Evolutionary conservation across 2,113 vertebrate genomes (phyloP).

Genomic region (Scatophagus argus): DNA sequence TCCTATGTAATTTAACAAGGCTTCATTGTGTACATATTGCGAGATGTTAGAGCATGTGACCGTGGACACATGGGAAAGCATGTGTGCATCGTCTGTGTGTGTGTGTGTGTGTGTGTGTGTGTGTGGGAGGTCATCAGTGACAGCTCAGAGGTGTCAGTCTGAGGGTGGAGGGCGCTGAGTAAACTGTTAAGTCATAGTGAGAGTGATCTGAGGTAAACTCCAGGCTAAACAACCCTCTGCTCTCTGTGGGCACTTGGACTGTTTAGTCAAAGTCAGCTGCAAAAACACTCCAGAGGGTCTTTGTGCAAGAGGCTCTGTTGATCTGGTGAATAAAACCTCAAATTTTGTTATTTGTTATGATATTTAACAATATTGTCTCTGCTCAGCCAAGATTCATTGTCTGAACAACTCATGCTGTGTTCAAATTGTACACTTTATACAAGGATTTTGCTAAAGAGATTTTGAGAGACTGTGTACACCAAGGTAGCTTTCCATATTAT

Average conservation of each 20-base stretch:
- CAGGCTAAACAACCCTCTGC: conserved; percentile 3
- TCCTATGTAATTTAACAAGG: neutral
- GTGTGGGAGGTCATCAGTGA: conserved; percentile 50
- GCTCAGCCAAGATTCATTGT: neutral
- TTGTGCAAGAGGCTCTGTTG: conserved; percentile 26
- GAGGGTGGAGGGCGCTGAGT: conserved; percentile 30
- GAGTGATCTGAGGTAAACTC: conserved; percentile 48
- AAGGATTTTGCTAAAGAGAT: neutral
- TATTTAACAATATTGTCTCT: neutral
- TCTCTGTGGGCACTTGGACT: conserved; percentile 43
- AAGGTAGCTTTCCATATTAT: neutral
- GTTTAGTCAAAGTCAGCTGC: conserved; percentile 71
- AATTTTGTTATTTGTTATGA: conserved; percentile 7
- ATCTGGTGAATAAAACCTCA: conserved; percentile 10
- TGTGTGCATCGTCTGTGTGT: neutral
- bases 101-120: conserved; percentile 11
- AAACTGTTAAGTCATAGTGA: conserved; percentile 55
- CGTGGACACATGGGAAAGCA: neutral
- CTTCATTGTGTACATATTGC: neutral
- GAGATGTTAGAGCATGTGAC: conserved; percentile 14
- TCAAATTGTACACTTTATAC: neutral
- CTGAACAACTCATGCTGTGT: neutral
- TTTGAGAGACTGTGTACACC: neutral
- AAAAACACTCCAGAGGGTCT: conserved; percentile 71
- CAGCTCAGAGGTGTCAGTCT: conserved; percentile 21